A percentile compares a stretch with the other conserved stretches of the same genome.
Evolutionary conservation across 2,888 invertebrate genomes (phyloP).

Genomic region (Pilophorus perplexus): DNA sequence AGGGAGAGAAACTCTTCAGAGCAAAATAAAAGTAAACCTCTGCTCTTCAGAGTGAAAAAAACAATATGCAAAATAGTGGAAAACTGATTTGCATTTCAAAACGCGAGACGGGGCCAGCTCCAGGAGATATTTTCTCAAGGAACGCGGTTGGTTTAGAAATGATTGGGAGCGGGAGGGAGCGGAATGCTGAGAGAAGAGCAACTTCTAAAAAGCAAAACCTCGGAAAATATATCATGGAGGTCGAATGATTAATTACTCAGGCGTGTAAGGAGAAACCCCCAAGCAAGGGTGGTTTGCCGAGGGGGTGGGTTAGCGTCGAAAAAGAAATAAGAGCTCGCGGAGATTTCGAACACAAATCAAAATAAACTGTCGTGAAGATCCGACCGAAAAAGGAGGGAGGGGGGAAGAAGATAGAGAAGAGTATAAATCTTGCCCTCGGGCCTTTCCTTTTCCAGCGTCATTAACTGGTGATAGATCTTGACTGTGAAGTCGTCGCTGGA

Average conservation of each 20-base stretch:
- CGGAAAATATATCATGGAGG: constrained; percentile 11
- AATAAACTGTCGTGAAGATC: constrained; percentile 14
- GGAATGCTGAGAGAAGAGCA: not conserved
- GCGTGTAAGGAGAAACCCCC: not conserved
- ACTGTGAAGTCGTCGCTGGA: constrained; percentile 1
- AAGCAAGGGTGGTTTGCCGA: not conserved
- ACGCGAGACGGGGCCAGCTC: not conserved
- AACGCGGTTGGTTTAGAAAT: not conserved
- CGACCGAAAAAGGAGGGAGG: not conserved
- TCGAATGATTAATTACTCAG: constrained; percentile 10
- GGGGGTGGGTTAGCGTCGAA: not conserved
- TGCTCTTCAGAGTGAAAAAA: no score
- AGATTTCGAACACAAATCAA: constrained; percentile 7
- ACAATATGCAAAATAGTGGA: constrained; percentile 15
- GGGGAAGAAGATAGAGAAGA: no score
- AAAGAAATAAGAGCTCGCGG: not conserved
- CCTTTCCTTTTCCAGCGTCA: constrained; percentile 2
- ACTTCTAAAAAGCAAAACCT: constrained; percentile 18
- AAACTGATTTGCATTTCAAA: constrained; percentile 5
- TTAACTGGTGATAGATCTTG: constrained; percentile 20
- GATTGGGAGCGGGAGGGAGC: not conserved
- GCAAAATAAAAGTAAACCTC: no score
- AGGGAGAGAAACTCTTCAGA: no score
- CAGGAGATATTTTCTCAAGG: not conserved
- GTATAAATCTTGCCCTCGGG: no score